Evolutionary conservation across 2,888 invertebrate genomes (phyloP).

Genomic region (Horisme vitalbata): DNA sequence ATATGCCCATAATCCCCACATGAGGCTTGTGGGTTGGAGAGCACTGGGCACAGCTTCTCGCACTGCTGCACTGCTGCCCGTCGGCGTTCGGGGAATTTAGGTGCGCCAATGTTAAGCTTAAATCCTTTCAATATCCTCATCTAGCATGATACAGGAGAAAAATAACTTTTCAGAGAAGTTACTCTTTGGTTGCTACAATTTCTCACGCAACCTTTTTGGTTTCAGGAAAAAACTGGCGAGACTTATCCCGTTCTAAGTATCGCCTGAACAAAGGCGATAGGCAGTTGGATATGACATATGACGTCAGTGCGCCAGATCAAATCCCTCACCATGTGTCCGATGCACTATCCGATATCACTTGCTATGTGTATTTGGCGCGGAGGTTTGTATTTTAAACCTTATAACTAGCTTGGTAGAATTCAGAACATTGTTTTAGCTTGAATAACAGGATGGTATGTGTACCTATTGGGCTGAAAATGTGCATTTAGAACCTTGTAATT

Average conservation of each 20-base stretch:
- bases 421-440: no score
- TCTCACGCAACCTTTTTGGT: conserved; percentile 13
- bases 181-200: no score
- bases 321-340: conserved; percentile 97
- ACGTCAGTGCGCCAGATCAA: conserved; percentile 80
- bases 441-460: no score
- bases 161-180: no score
- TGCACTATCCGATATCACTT: conserved; percentile 97
- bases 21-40: no score
- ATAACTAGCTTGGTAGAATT: no score
- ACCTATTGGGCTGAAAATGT: conserved; percentile 90
- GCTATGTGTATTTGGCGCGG: conserved; percentile 97
- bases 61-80: no score
- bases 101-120: no score
- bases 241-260: conserved; percentile 96
- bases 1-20: no score
- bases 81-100: no score
- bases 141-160: conserved; percentile 14
- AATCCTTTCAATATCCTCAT: no score
- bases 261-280: conserved; percentile 97
- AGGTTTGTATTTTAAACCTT: conserved; percentile 54
- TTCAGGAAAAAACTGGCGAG: conserved; percentile 90
- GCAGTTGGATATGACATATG: conserved; percentile 96
- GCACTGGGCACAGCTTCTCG: no score
- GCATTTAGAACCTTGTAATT: conserved; percentile 14